phyloP scores from a whole-genome alignment of 2,797 vertebrate genomes.

The Intellagama lesueurii region DNA sequence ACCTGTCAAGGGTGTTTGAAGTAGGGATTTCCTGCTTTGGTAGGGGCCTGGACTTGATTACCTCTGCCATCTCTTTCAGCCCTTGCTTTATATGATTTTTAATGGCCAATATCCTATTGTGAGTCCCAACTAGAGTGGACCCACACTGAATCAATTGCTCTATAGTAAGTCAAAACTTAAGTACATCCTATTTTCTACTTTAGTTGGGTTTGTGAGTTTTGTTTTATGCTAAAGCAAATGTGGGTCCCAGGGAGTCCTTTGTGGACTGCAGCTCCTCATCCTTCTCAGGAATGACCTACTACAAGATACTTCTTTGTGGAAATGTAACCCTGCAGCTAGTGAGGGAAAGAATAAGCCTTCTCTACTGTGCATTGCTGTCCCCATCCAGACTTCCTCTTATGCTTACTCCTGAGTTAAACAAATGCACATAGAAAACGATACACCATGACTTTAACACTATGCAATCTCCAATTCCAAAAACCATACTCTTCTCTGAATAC shows the following conservation, averaged over 20 bases:
- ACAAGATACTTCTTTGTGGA: not conserved
- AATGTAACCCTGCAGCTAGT: not conserved
- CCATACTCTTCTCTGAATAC: not conserved
- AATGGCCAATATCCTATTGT: no score
- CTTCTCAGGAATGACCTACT: not conserved
- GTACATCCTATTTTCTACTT: no score
- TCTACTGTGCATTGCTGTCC: not conserved
- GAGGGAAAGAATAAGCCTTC: not conserved
- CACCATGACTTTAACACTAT: not conserved
- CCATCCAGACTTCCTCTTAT: not conserved
- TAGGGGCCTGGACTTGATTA: no score
- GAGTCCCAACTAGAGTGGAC: no score
- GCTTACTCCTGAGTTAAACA: not conserved
- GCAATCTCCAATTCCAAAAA: not conserved
- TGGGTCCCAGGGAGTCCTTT: not conserved
- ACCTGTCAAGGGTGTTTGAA: no score
- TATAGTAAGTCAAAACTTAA: no score
- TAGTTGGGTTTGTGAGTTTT: no score
- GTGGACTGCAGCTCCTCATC: not conserved
- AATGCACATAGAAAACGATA: not conserved
- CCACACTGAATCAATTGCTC: no score
- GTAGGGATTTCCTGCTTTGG: no score
- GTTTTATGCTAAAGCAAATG: no score
- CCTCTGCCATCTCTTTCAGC: no score
- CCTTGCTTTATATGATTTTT: no score